Base-by-base conservation (phyloP, 2,888 invertebrate species). In the Polymixis lichenea region DNA sequence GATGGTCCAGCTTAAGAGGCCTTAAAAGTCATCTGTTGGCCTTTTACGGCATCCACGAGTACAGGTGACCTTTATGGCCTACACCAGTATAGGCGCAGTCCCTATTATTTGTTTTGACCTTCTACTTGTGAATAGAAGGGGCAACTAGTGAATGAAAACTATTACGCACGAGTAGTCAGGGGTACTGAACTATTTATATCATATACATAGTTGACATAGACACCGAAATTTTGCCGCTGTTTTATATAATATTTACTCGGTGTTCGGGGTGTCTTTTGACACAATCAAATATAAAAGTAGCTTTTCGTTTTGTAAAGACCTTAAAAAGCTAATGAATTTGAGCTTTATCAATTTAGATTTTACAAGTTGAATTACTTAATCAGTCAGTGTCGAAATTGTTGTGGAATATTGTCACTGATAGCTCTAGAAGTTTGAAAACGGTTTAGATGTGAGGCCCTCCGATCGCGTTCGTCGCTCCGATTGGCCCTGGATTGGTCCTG, bases 111-210 rank as follows among this genome's bases (percentile, higher is more conserved):
- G n/a, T 32, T 61, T 76, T 64, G 61, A 68, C 82, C 82, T 77
- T 77, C 61, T 67, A 62, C 25, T 49, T 56, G 32, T 71, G 61
- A 55, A 58, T 51, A 55, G 69, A 82, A 82, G 60, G 70, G 58
- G 61, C 46, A 22, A 60, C 28, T 64, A 0, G 32, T 56, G 77
- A 70, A 76, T 77, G 69, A 77, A 77, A 77, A 77, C 28, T 77
- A 64, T 77, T 71, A 82, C 82, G 69, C 82, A 77, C 66, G 80
- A 64, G 25, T n/a, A 58, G 66, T 22, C 60, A 38, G n/a, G 25
- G 25, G 25, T n/a, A 43, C 15, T 15, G 2, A 75, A 56, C 17
- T 64, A 60, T 43, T 55, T 13, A 22, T 65, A 61, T 38, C 11
- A 46, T 38, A 11, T 64, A 38, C 28, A 22, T 51, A 62, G 32